Evolutionary conservation across 92 coral and sea anemone species (phyloP), one percentile per base, ranked within the genome.

Genomic region (Porites lobata): DNA sequence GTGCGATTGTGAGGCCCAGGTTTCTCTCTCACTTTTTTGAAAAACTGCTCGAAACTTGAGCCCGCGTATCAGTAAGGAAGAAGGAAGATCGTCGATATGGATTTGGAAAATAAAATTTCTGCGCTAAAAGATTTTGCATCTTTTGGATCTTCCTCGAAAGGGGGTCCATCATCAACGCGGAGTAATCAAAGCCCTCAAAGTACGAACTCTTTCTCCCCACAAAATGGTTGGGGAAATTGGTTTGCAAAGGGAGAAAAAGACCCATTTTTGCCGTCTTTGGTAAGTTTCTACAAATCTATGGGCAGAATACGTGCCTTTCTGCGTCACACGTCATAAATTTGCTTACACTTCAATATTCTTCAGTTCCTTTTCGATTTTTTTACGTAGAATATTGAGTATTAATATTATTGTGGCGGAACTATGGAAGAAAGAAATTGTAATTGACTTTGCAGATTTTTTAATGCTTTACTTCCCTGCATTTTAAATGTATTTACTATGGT

Each of bases 181-280:
- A 85, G 15, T 53, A 58, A 22, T 70, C 80, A 51, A 17, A 74
- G 68, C 12, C 21, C 64, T 65, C 62, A 53, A 47, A 81, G 11
- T 82, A 13, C 86, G 8, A 83, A 79, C 80, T 69, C 91, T 3
- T 91, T 84, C 12, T 82, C 89, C 12, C 75, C 94, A 29, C 81
- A 79, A 38, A 95, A 93, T 91, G 96, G 98, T 9, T 93, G 96
- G 98, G 96, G 91, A 64, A 69, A 83, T 57, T 89, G 98, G 96
- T 86, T 95, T 70, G 96, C 79, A 20, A 92, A 76, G 77, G 94
- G 82, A 82, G 93, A 54, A 88, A 93, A 95, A 24, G 98, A 95
- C 53, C 98, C 98, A 21, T 86, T 92, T 78, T 83, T 95, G 24
- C 98, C 98, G 67, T 87, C 96, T 58, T 59, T 95, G 86, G 98